These are phyloP conservation scores for Colinus virginianus DNA, from an alignment of 2,113 vertebrate species.

Conservation along the genomic window DNA sequence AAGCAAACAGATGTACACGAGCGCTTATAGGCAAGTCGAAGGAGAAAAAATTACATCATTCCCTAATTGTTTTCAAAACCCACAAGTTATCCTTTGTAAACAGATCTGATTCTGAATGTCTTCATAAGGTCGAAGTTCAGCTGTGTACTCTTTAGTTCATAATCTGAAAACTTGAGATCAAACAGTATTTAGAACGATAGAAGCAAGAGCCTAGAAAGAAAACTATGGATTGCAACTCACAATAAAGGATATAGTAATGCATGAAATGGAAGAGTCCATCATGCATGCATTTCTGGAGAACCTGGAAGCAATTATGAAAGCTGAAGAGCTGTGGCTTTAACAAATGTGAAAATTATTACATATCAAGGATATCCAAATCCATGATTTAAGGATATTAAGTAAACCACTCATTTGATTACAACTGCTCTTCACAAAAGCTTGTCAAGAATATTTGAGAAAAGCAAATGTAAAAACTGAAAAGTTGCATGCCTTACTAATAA, in stretches of 20 bases:
- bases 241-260: not conserved
- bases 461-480: not conserved
- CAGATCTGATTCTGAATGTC: not conserved
- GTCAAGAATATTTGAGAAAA: not conserved
- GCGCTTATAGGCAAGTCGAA: not conserved
- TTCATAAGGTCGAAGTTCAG: constrained; percentile 4
- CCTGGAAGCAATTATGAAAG: constrained; percentile 37
- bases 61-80: not conserved
- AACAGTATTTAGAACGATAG: not conserved
- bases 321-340: constrained; percentile 28
- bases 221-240: not conserved
- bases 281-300: not conserved
- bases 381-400: constrained; percentile 33
- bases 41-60: not conserved
- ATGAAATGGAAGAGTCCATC: not conserved
- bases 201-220: constrained; percentile 8
- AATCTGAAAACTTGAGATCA: not conserved
- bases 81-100: not conserved
- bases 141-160: not conserved
- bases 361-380: not conserved
- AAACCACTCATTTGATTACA: constrained; percentile 43
- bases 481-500: constrained; percentile 10
- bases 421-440: not conserved
- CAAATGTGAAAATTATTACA: not conserved
- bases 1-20: not conserved